Evolutionary conservation across 2,888 invertebrate genomes (phyloP), one percentile per base, ranked within the genome.

Genomic region (Tenthredo amoena): DNA sequence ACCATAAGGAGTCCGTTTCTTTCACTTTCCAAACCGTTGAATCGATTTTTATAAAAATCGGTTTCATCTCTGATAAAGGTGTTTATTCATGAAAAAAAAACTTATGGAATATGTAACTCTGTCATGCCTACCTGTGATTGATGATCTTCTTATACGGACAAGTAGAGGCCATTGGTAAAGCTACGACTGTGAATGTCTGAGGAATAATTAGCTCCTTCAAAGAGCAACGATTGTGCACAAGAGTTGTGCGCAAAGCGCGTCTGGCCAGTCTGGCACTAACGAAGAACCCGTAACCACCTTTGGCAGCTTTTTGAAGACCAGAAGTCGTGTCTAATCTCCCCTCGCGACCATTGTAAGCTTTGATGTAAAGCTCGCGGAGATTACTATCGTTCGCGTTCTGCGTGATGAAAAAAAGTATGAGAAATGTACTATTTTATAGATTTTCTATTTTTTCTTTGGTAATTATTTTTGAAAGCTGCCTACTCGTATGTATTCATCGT

Each of bases 401-500:
- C 90, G 91, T 21, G 12, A 26, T 26, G 26, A 26, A 26, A 55
- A 55, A 85, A 85, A 84, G 34, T 7, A 82, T 81, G 21, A 37
- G 37, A 81, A 62, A 26, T 15, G 7, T 7, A 7, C 7, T 6
- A 1, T n/a, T 50, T 15, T 3, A 47, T 12, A 47, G 47, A n/a
- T 50, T 18, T 18, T n/a, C n/a, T n/a, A n/a, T n/a, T n/a, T 50
- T 50, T 5, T 50, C 7, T 34, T 68, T 68, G 15, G 15, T 68
- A 71, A 37, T 2, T 71, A 71, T n/a, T 37, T 71, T n/a, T 31
- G n/a, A n/a, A 47, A 1, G 3, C 31, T 34, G 18, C 92, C 89
- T 92, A 96, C 96, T 94, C 95, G 95, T 72, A 96, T 94, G 89
- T 96, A 96, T 91, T 95, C 94, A 89, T 96, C 96, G 87, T 96